phyloP scores from a whole-genome alignment of 2,888 invertebrate genomes.

The Sipha maydis region DNA sequence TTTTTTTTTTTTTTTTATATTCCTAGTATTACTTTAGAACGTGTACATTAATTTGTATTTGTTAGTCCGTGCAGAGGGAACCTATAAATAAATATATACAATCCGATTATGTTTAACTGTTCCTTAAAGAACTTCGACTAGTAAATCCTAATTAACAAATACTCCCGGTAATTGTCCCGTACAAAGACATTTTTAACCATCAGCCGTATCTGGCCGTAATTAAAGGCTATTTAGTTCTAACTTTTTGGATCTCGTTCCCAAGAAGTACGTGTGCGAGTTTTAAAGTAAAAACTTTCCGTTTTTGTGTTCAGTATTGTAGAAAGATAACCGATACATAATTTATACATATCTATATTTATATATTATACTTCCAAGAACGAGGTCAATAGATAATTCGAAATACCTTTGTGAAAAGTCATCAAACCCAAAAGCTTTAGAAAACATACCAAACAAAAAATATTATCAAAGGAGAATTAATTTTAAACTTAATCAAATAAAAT shows the following conservation, averaged over 20 bases:
- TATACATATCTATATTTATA: neutral
- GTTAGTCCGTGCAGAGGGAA: too few relatives aligned
- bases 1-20: too few relatives aligned
- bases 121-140: too few relatives aligned
- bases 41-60: too few relatives aligned
- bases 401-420: slow-evolving; percentile 28
- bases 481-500: slow-evolving; percentile 29
- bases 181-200: neutral
- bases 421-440: slow-evolving; percentile 15
- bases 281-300: neutral
- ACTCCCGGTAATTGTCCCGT: neutral
- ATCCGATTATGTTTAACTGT: neutral
- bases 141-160: too few relatives aligned
- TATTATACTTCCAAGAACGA: neutral
- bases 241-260: neutral
- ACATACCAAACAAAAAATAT: neutral
- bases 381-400: slow-evolving; percentile 18
- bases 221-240: neutral
- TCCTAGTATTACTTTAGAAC: too few relatives aligned
- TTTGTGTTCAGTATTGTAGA: neutral
- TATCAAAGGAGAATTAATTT: slow-evolving; percentile 24
- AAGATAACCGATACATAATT: neutral
- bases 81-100: too few relatives aligned
- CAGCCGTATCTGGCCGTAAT: neutral
- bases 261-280: neutral